Conservation (phyloP, 2,797 vertebrate genomes). For the Sylvia borin region DNA sequence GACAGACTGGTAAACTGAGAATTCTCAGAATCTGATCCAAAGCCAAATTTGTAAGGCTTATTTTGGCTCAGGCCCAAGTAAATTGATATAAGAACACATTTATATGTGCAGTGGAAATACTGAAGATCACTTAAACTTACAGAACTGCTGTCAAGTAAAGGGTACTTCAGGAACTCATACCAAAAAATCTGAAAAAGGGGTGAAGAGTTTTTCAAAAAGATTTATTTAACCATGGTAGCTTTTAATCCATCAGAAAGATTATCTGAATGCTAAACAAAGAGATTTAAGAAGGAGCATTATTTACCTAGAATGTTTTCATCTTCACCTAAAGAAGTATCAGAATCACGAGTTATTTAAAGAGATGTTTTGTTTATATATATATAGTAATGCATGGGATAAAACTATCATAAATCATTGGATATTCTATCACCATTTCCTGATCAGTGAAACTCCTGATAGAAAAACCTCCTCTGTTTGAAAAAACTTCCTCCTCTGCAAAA, state of each 20-base stretch:
- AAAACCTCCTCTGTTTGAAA: background rate
- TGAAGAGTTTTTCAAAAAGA: background rate
- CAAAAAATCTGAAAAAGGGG: background rate
- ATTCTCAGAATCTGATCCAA: slow-evolving; percentile 1
- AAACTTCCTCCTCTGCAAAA: background rate
- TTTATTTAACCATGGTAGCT: background rate
- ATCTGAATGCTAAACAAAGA: background rate
- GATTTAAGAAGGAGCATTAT: background rate
- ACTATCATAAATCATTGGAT: background rate
- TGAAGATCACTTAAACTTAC: slow-evolving; percentile 3
- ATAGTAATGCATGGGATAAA: background rate
- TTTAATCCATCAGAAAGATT: background rate
- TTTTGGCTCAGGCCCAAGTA: background rate
- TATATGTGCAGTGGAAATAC: background rate
- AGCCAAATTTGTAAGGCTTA: background rate
- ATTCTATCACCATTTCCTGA: background rate
- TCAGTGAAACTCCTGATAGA: background rate
- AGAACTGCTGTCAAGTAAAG: background rate
- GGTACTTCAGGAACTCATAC: background rate
- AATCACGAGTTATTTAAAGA: background rate
- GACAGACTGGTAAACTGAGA: background rate
- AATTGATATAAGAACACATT: background rate
- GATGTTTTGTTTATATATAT: background rate
- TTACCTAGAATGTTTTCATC: background rate
- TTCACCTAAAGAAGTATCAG: background rate